Evolutionary conservation across 2,113 vertebrate species (phyloP).

Genomic region (Picathartes gymnocephalus): DNA sequence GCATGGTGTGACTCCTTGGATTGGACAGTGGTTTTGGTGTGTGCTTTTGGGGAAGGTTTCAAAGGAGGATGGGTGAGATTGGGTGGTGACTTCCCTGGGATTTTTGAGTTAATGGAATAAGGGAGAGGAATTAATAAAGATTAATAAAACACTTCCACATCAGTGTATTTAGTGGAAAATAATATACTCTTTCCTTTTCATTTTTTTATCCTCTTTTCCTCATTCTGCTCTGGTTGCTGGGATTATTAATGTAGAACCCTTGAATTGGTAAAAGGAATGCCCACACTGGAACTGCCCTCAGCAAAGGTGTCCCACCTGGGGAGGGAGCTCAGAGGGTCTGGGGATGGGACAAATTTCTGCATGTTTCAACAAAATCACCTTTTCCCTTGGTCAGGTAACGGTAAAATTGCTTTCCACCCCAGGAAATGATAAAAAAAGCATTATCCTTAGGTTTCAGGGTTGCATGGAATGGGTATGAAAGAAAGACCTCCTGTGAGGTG

Average conservation of each 20-base stretch:
- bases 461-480: neutral
- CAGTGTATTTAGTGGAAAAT: neutral
- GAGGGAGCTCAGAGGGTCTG: neutral
- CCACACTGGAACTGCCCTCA: neutral
- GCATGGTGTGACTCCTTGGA: neutral
- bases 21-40: neutral
- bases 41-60: neutral
- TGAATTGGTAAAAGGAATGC: neutral
- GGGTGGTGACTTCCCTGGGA: neutral
- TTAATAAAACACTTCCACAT: neutral
- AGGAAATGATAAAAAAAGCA: neutral
- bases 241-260: conserved; percentile 27
- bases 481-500: neutral
- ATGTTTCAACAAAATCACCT: neutral
- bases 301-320: neutral
- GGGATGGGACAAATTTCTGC: neutral
- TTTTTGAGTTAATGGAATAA: neutral
- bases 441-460: neutral
- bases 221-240: neutral
- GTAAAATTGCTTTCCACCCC: neutral
- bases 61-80: neutral
- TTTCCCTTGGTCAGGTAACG: neutral
- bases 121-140: neutral
- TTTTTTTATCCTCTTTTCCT: neutral
- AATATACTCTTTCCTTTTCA: neutral